Percentiles rank a stretch among this genome's conserved stretches.
Conservation (phyloP, 2,797 vertebrate species). For the Hafferia zeledoni region DNA sequence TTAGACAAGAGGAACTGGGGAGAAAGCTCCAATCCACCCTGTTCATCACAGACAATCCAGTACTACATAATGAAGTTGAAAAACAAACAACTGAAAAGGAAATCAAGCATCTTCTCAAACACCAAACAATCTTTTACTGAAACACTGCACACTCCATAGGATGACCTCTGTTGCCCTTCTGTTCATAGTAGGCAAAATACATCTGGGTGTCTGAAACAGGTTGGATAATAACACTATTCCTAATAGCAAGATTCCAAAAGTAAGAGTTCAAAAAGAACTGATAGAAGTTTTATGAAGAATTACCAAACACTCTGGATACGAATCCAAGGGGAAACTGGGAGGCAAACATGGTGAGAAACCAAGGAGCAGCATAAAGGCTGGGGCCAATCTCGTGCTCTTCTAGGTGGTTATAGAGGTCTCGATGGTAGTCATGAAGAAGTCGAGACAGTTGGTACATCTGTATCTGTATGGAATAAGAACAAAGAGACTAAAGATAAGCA, state of each 20-base stretch:
- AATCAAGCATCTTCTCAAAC: not conserved
- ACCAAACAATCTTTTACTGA: not conserved
- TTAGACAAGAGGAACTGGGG: not conserved
- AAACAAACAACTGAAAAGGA: not conserved
- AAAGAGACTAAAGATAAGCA: not conserved
- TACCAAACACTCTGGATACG: constrained; percentile 95
- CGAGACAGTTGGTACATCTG: constrained; percentile 98
- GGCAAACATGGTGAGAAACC: constrained; percentile 97
- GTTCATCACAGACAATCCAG: not conserved
- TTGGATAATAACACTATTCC: not conserved
- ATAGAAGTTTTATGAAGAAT: not conserved
- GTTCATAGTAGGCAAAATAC: not conserved
- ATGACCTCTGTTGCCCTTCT: not conserved
- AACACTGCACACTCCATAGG: not conserved
- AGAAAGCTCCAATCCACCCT: not conserved
- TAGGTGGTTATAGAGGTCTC: constrained; percentile 91
- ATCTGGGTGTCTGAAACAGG: not conserved
- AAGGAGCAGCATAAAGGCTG: constrained; percentile 95
- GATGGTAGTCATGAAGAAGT: constrained; percentile 95
- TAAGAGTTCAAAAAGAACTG: not conserved
- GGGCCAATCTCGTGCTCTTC: constrained; percentile 95
- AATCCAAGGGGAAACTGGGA: constrained; percentile 97
- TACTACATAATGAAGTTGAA: not conserved
- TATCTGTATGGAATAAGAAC: constrained; percentile 79
- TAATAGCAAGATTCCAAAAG: not conserved